These are phyloP conservation scores for Bradypodion pumilum DNA, from an alignment of 2,797 vertebrate genomes.

Conservation along the genomic window DNA sequence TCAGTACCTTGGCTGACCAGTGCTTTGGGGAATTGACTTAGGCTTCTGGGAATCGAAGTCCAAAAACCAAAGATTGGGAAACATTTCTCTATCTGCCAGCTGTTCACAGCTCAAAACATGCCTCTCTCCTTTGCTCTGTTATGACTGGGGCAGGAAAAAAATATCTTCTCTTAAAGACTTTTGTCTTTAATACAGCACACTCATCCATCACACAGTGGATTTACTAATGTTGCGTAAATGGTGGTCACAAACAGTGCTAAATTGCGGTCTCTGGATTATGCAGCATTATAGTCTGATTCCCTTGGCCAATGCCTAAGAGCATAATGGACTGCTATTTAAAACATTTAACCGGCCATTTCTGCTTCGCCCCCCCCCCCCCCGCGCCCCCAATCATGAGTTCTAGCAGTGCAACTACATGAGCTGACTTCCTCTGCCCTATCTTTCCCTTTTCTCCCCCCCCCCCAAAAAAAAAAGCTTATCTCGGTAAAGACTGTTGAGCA, in stretches of 20 bases:
- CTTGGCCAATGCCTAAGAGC: slow-evolving; percentile 17
- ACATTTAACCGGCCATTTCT: slow-evolving; percentile 50
- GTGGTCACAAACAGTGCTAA: neutral
- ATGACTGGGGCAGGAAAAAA: too few relatives aligned
- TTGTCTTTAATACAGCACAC: too few relatives aligned
- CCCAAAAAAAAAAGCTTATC: slow-evolving; percentile 62
- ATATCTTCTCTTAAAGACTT: too few relatives aligned
- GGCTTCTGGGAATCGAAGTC: too few relatives aligned
- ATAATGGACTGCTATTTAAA: slow-evolving; percentile 49
- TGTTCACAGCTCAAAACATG: too few relatives aligned
- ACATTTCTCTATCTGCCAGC: too few relatives aligned
- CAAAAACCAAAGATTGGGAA: too few relatives aligned
- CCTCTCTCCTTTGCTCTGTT: too few relatives aligned
- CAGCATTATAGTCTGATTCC: slow-evolving; percentile 35
- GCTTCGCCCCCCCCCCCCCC: slow-evolving; percentile 33
- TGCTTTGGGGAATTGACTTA: too few relatives aligned
- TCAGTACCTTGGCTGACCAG: too few relatives aligned
- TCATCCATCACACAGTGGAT: neutral
- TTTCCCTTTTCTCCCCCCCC: slow-evolving; percentile 14
- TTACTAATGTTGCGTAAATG: neutral
- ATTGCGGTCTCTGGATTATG: neutral
- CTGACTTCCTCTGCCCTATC: slow-evolving; percentile 57
- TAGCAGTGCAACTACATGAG: slow-evolving; percentile 48
- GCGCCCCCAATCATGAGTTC: slow-evolving; percentile 55
- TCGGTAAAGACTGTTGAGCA: slow-evolving; percentile 50